Percentiles rank a stretch among this genome's conserved stretches.
These are phyloP conservation scores for Phanerotoma sp. DNA, from an alignment of 2,888 invertebrate species.

Conservation along the genomic window DNA sequence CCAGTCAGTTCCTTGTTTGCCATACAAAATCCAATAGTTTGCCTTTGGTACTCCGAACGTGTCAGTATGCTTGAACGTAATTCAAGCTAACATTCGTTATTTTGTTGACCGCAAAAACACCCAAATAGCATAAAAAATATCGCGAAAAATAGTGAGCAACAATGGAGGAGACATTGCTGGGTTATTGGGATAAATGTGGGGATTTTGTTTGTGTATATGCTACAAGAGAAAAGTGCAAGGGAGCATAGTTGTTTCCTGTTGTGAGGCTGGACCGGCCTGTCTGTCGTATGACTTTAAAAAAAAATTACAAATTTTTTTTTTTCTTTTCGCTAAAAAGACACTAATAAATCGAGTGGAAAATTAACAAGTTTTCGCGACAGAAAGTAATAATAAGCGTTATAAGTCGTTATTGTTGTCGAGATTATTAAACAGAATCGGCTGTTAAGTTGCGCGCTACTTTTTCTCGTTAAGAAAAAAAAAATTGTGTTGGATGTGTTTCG, in stretches of 20 bases:
- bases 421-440: no score
- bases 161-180: slow-evolving; percentile 22
- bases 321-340: not conserved
- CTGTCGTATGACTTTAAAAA: slow-evolving; percentile 30
- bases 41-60: slow-evolving; percentile 52
- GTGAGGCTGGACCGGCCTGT: slow-evolving; percentile 35
- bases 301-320: slow-evolving; percentile 9
- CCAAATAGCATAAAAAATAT: slow-evolving; percentile 7
- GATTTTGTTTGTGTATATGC: slow-evolving; percentile 28
- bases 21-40: slow-evolving; percentile 58
- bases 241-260: slow-evolving; percentile 29
- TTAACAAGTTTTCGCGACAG: no score
- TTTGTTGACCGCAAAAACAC: slow-evolving; percentile 15
- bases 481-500: not conserved
- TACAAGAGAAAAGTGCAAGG: slow-evolving; percentile 33
- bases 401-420: slow-evolving; percentile 4
- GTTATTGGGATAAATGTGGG: slow-evolving; percentile 21
- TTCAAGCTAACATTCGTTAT: slow-evolving; percentile 32
- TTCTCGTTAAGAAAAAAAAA: not conserved
- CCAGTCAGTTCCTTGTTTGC: slow-evolving; percentile 58
- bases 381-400: no score
- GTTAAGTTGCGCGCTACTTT: slow-evolving; percentile 15
- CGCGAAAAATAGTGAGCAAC: slow-evolving; percentile 8
- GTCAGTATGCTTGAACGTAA: slow-evolving; percentile 46
- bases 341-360: slow-evolving; percentile 2